Evolutionary conservation across 2,888 invertebrate species (phyloP), one percentile per base, ranked within the genome.

Genomic region (Dysmachus trigonus): DNA sequence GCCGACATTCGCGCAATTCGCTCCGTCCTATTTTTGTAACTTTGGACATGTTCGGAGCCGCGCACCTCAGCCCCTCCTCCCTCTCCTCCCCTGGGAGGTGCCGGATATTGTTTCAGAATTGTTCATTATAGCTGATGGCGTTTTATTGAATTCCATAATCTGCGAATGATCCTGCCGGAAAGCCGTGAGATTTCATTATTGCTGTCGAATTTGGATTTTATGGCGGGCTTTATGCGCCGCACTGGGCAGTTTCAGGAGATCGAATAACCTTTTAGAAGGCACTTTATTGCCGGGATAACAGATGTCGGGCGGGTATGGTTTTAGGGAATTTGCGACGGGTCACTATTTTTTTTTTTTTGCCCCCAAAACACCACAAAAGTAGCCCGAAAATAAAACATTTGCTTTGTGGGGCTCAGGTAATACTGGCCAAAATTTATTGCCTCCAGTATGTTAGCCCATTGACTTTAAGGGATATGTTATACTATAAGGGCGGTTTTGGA

Each of bases 71-170:
- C 62, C 18, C 62, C 3, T n/a, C n/a, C n/a, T n/a, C n/a, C 47
- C 41, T 22, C 72, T 15, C 22, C 62, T 7, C 62, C 3, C 62
- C 10, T n/a, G n/a, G 47, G 22, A 27, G 62, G 27, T 10, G 18
- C 62, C 62, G 51, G 79, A 79, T 51, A 79, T 79, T 79, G 79
- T 79, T 79, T 30, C 47, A 79, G 47, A 51, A 51, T 79, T 47
- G 79, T 79, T 79, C 79, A 79, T 79, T 79, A 79, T 79, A 15
- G 47, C 51, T 47, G 79, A 79, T 79, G 79, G 51, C 79, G 47
- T 47, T 79, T 79, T 79, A 79, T 79, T 79, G 79, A 79, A 79
- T 79, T 79, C 79, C 41, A 79, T 79, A 79, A 79, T 79, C 79
- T 79, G 51, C 8, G 31, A 79, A 79, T 79, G 79, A 79, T 79